Conservation (phyloP, 2,113 vertebrate species). For the Hydropotes inermis region DNA sequence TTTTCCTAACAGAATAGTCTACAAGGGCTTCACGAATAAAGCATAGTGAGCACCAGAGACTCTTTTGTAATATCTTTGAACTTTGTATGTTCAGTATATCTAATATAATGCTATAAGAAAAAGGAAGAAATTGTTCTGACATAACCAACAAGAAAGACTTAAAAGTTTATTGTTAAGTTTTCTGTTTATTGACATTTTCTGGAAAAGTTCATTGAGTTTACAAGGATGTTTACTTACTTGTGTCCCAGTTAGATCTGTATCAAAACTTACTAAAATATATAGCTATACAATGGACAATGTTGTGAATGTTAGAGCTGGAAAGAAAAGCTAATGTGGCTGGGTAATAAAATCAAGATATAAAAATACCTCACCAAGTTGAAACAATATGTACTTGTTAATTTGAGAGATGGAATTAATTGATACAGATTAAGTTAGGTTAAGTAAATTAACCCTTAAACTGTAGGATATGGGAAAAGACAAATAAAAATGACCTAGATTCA, state of each 20-base stretch:
- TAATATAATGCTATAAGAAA: not conserved
- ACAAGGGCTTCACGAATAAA: not conserved
- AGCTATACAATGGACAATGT: not conserved
- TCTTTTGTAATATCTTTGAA: not conserved
- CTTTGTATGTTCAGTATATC: not conserved
- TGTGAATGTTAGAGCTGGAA: not conserved
- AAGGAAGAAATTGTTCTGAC: not conserved
- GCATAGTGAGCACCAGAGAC: not conserved
- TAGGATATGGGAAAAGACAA: not conserved
- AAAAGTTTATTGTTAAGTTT: not conserved
- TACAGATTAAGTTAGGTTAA: not conserved
- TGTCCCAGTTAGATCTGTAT: not conserved
- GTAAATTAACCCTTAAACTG: not conserved
- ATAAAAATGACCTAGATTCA: not conserved
- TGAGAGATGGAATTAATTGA: not conserved
- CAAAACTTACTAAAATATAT: not conserved
- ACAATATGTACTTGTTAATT: not conserved
- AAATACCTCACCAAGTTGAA: not conserved
- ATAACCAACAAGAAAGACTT: not conserved
- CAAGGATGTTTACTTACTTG: not conserved
- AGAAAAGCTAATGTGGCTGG: not conserved
- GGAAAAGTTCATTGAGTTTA: not conserved
- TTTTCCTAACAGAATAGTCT: not conserved
- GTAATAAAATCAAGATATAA: not conserved
- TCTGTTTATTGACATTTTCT: not conserved